These are phyloP conservation scores for Panopea generosa DNA, from an alignment of 2,888 invertebrate species.

Conservation along the genomic window DNA sequence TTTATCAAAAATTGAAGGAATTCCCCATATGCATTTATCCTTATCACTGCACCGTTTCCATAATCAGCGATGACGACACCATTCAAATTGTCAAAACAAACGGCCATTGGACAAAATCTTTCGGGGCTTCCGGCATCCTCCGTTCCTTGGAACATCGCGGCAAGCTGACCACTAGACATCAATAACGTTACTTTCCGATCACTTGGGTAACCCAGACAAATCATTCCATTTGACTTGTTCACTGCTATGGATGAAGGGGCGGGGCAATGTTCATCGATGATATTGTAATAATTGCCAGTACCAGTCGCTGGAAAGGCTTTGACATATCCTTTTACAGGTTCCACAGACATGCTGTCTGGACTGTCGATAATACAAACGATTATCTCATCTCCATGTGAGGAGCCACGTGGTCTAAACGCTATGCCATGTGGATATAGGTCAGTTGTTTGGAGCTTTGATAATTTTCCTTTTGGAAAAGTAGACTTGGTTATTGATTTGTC, in stretches of 20 bases:
- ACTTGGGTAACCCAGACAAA: conserved; percentile 12
- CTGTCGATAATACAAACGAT: no score
- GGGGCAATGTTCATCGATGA: not conserved
- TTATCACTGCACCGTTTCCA: conserved; percentile 8
- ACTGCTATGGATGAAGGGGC: conserved; percentile 8
- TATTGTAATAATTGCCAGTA: not conserved
- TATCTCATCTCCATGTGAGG: no score
- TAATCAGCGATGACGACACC: conserved; percentile 11
- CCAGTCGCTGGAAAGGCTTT: not conserved
- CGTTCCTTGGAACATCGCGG: not conserved
- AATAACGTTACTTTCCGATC: not conserved
- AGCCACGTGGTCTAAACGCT: no score
- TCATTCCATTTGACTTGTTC: not conserved
- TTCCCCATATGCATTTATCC: not conserved
- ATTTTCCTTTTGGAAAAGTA: no score
- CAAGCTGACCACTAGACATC: not conserved
- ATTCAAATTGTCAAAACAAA: conserved; percentile 5
- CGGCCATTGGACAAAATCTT: conserved; percentile 8
- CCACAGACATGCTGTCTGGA: no score
- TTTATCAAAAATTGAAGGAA: conserved; percentile 1
- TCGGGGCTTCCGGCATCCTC: not conserved
- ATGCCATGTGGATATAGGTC: no score
- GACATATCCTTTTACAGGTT: not conserved
- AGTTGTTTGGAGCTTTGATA: no score
- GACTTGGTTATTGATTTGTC: no score